Evolutionary conservation across 2,888 invertebrate genomes (phyloP).

Genomic region (Brenthis ino): DNA sequence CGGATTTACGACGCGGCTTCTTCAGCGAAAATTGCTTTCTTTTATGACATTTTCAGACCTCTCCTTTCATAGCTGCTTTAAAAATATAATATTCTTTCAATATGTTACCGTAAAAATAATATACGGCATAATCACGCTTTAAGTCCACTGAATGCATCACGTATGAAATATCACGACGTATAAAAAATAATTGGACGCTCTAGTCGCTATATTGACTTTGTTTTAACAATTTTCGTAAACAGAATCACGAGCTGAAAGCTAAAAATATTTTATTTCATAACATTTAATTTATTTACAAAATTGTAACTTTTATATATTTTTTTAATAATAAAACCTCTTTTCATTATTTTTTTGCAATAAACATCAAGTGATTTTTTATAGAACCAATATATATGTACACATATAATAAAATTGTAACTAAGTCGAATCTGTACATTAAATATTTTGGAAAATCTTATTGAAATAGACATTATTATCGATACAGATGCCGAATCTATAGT

Average conservation of each 20-base stretch:
- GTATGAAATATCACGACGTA: neutral
- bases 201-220: neutral
- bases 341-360: slow-evolving; percentile 1
- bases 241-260: neutral
- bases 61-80: slow-evolving; percentile 43
- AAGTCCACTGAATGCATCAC: slow-evolving; percentile 1
- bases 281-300: neutral
- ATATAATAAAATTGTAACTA: no score
- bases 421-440: no score
- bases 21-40: slow-evolving; percentile 66
- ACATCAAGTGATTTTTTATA: slow-evolving; percentile 9
- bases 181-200: slow-evolving; percentile 23
- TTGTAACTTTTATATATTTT: neutral
- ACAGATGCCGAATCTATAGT: no score
- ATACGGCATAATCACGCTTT: slow-evolving; percentile 17
- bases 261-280: neutral
- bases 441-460: no score
- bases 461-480: no score
- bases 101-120: slow-evolving; percentile 31
- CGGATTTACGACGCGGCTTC: slow-evolving; percentile 61
- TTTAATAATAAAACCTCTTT: neutral
- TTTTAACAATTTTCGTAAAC: slow-evolving; percentile 4
- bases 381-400: neutral
- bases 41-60: slow-evolving; percentile 59
- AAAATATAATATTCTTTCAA: slow-evolving; percentile 39